phyloP scores from a whole-genome alignment of 2,888 invertebrate species.

The Andrena bucephala region DNA sequence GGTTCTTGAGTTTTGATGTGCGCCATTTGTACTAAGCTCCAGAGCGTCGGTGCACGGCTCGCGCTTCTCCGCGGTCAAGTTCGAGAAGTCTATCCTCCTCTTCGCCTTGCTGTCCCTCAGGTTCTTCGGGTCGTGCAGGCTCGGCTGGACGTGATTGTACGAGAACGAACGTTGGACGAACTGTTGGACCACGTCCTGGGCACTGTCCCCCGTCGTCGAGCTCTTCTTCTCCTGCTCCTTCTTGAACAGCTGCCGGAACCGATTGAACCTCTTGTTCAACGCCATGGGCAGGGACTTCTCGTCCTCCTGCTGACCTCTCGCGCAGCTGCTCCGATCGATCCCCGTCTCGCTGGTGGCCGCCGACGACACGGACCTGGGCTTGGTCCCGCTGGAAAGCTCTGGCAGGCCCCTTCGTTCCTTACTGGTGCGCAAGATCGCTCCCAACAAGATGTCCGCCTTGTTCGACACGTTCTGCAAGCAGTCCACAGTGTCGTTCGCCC shows the following conservation, averaged over 20 bases:
- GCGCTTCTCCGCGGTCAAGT: conserved; percentile 47
- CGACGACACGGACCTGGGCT: conserved; percentile 55
- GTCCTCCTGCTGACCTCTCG: conserved; percentile 58
- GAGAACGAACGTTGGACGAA: conserved; percentile 33
- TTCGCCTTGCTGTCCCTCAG: conserved; percentile 66
- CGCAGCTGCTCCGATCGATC: conserved; percentile 33
- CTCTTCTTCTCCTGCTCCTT: conserved; percentile 75
- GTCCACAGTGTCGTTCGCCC: conserved; percentile 42
- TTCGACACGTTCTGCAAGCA: conserved; percentile 77
- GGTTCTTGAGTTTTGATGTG: conserved; percentile 72
- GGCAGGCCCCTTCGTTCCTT: conserved; percentile 80
- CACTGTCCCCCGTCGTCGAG: conserved; percentile 55
- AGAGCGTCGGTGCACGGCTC: conserved; percentile 47
- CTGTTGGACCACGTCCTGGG: conserved; percentile 47
- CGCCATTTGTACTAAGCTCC: conserved; percentile 71
- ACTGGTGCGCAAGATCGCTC: conserved; percentile 87
- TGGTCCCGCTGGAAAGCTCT: conserved; percentile 75
- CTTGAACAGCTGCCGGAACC: conserved; percentile 80
- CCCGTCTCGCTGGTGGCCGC: conserved; percentile 47
- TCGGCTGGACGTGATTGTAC: conserved; percentile 61
- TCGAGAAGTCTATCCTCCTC: conserved; percentile 75
- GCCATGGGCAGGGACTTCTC: conserved; percentile 76
- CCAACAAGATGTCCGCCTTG: conserved; percentile 86
- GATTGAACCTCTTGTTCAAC: conserved; percentile 79
- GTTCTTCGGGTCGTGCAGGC: conserved; percentile 56